Evolutionary conservation across 1,140 invertebrate species (phyloP), one percentile per base, ranked within the genome.

Genomic region (roundworm (Caenorhabditis elegans)): DNA sequence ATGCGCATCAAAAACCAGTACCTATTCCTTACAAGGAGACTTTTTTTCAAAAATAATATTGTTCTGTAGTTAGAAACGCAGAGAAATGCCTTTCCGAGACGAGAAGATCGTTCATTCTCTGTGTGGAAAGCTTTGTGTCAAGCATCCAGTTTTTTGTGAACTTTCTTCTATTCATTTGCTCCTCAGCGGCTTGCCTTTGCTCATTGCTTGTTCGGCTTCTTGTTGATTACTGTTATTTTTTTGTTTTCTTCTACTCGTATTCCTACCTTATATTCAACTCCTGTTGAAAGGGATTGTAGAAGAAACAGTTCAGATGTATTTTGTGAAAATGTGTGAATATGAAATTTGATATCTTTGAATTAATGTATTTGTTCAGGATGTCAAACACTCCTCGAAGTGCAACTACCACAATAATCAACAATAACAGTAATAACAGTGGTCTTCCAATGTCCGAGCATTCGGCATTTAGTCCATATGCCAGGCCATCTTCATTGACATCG

Each of bases 391-490:
- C 60, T 10, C 36, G 60, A 26, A 70, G 60, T 70, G 26, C 26
- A 4, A 70, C 60, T 15, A 70, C 60, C 0, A 70, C 60, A 39
- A 70, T 70, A 1, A 70, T 70, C n/a, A 70, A 70, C 13, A 70
- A 70, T 70, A 70, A 70, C 60, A 70, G 60, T 70, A 70, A 70
- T 39, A 70, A 22, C 39, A 79, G 51, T n/a, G 55, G n/a, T 0
- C 78, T 79, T 47, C 34, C 78, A 11, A 79, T 55, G 51, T 79
- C 78, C 0, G 51, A 79, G 15, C 51, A 79, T 43, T 79, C 78
- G 19, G 78, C 78, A 10, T 79, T 79, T 53, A 60, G 51, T 46
- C 78, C 78, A 17, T 79, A 79, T 43, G 78, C 78, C 24, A 34
- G 78, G 36, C 78, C 78, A 17, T 15, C 55, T 10, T 39, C 55